Base-by-base conservation (phyloP, 2,113 vertebrate species). In the Forbesichthys papilliferus region DNA sequence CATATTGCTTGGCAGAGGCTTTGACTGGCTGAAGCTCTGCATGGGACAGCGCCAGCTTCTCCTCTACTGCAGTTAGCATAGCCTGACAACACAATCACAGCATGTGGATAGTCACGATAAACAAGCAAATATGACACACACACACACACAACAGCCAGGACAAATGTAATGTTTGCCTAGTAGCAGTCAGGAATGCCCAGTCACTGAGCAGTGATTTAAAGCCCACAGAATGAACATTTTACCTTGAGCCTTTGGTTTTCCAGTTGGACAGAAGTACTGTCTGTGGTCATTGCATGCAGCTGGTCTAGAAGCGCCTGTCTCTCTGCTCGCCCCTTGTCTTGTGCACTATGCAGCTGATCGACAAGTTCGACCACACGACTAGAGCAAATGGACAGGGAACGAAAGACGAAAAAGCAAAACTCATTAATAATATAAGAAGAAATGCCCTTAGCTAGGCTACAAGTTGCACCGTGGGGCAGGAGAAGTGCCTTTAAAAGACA, bases 221-320 rank as follows among this genome's bases (percentile, higher is more conserved):
- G 10, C 49, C 13, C 13, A n/a, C 1, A 12, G n/a, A 54, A 0
- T 18, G 56, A 5, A 9, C 60, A 14, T 60, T 10, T 46, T 49
- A 98, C 96, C 95, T 95, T 96, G 0, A 97, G 92, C 60, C 81
- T 92, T 75, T 97, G 95, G 1, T 96, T 96, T 69, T 98, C 95
- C 55, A 94, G 79, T 59, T 92, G 94, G 59, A 90, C 84, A 3
- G 88, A 47, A 0, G 88, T 86, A 61, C 78, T 91, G 34, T 97
- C 95, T 0, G 91, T 74, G 12, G 80, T 92, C 74, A 95, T 81
- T 36, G 58, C 90, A 59, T 95, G 94, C 7, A 98, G 66, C 64
- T 88, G 92, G 42, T 93, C 90, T 34, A 93, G 16, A 58, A 96
- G 74, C 9, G 77, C 56, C 3, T 94, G 93, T 53, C 90, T 89